A percentile compares a stretch with the other conserved stretches of the same genome.
Conservation (phyloP, 1,140 invertebrate genomes). For the Drosophila azteca region DNA sequence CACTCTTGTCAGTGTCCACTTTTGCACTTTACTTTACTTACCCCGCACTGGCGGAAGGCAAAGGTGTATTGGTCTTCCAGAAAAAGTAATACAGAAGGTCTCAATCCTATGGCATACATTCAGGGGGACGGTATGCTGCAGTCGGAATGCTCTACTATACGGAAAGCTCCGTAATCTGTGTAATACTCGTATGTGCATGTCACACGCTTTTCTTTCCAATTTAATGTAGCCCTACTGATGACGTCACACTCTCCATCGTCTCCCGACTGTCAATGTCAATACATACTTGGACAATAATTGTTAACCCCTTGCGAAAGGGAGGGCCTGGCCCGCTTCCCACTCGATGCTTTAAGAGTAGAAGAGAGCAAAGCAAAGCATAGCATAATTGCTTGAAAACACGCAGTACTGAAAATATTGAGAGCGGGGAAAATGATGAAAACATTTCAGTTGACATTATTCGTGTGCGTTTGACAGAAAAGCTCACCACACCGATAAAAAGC, state of each 20-base stretch:
- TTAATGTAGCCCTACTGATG: not conserved
- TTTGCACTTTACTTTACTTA: not conserved
- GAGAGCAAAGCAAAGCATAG: conserved; percentile 21
- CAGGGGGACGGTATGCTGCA: no score
- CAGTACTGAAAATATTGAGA: conserved; percentile 22
- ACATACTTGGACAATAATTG: conserved; percentile 41
- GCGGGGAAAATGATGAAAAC: conserved; percentile 28
- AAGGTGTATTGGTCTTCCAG: no score
- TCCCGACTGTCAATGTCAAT: conserved; percentile 43
- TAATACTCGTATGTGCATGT: conserved; percentile 20
- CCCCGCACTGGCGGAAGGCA: no score
- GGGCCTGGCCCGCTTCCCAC: no score
- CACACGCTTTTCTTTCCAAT: conserved; percentile 8
- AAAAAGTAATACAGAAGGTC: no score
- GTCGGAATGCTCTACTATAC: no score
- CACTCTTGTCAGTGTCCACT: conserved; percentile 35
- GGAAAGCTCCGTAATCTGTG: conserved; percentile 36
- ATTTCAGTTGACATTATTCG: conserved; percentile 42
- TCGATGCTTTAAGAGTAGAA: conserved; percentile 18
- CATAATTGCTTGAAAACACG: conserved; percentile 50
- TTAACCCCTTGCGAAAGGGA: conserved; percentile 44
- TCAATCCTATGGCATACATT: no score
- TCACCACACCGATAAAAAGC: conserved; percentile 2
- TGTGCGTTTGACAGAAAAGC: conserved; percentile 41
- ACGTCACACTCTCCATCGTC: conserved; percentile 18